Evolutionary conservation across 2,113 vertebrate genomes (phyloP).

Genomic region (Eleginops maclovinus): DNA sequence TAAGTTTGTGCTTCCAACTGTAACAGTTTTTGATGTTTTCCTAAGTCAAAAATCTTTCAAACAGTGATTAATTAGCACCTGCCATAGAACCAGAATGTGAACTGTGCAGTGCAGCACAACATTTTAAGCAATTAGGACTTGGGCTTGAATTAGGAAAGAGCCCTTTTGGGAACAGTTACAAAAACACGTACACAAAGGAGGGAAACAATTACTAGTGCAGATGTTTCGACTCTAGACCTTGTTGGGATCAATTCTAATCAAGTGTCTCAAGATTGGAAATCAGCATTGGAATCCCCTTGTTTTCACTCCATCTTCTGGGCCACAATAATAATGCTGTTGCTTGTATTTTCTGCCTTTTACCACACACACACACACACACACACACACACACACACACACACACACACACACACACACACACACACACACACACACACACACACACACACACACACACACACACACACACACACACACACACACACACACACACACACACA

Average conservation of each 20-base stretch:
- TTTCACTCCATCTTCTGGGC: constrained; percentile 20
- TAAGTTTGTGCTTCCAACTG: constrained; percentile 55
- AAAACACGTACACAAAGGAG: constrained; percentile 22
- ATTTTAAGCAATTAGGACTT: constrained; percentile 65
- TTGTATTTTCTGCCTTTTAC: background rate
- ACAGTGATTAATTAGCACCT: constrained; percentile 74
- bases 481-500: background rate
- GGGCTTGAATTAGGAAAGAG: constrained; percentile 54
- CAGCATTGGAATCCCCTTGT: constrained; percentile 27
- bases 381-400: background rate
- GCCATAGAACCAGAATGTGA: constrained; percentile 51
- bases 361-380: background rate
- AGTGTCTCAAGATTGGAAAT: constrained; percentile 59
- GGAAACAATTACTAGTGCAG: constrained; percentile 63
- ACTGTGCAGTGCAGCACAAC: constrained; percentile 42
- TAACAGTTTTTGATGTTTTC: constrained; percentile 50
- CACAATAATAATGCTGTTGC: background rate
- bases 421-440: background rate
- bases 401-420: background rate
- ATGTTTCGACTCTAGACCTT: constrained; percentile 62
- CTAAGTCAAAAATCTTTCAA: constrained; percentile 63
- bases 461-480: background rate
- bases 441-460: background rate
- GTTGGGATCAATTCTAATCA: constrained; percentile 72
- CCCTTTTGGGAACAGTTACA: constrained; percentile 64